phyloP scores from a whole-genome alignment of 2,888 invertebrate genomes.

The Eristalis pertinax region DNA sequence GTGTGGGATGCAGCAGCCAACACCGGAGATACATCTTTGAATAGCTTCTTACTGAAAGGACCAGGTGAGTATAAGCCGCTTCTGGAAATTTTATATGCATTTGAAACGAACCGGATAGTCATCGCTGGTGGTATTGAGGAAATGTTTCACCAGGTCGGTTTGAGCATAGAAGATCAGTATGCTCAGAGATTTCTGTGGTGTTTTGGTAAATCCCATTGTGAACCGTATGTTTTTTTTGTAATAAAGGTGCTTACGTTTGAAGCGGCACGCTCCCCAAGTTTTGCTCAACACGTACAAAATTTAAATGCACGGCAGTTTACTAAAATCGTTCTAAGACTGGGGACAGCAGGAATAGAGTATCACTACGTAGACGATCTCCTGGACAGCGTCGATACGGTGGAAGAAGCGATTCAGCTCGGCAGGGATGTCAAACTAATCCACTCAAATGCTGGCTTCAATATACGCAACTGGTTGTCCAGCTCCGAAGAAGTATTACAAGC shows the following conservation, averaged over 20 bases:
- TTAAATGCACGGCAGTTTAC: constrained; percentile 72
- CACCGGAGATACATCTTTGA: too few species aligned
- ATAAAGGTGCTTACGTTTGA: constrained; percentile 68
- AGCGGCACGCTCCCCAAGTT: constrained; percentile 1
- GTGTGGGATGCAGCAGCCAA: too few species aligned
- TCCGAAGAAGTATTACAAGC: neutral
- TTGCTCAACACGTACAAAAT: constrained; percentile 72
- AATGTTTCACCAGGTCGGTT: constrained; percentile 36
- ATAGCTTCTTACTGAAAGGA: too few species aligned
- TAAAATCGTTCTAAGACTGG: constrained; percentile 63
- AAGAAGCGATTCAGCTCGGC: too few species aligned
- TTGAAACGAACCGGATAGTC: neutral
- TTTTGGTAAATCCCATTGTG: neutral
- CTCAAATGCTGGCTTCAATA: constrained; percentile 19
- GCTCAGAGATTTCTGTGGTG: constrained; percentile 58
- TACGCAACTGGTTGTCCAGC: constrained; percentile 73
- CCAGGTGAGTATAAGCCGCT: too few species aligned
- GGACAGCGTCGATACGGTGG: constrained; percentile 63
- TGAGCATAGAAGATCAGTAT: constrained; percentile 18
- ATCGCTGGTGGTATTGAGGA: constrained; percentile 4
- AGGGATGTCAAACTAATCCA: too few species aligned
- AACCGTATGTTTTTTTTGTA: constrained; percentile 39
- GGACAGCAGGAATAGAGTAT: constrained; percentile 61
- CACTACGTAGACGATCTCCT: too few species aligned
- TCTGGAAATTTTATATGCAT: too few species aligned